Evolutionary conservation across 2,888 invertebrate species (phyloP).

Genomic region (Dascillus cervinus): DNA sequence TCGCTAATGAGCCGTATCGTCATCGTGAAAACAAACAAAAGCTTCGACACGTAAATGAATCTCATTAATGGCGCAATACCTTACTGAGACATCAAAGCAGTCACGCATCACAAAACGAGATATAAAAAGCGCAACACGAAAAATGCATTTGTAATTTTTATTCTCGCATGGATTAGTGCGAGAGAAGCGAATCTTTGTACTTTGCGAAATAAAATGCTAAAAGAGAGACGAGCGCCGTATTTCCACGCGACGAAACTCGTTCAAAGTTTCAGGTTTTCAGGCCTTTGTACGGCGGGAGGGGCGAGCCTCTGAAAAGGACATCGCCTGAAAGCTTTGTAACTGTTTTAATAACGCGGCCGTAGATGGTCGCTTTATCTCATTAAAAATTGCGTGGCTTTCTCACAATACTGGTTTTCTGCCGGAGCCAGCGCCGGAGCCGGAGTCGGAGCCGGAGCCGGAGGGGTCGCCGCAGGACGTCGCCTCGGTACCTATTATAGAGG

Average conservation of each 20-base stretch:
- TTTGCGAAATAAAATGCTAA: slow-evolving; percentile 8
- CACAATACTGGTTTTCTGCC: not conserved
- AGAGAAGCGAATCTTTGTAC: slow-evolving; percentile 15
- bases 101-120: slow-evolving; percentile 6
- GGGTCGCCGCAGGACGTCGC: slow-evolving; percentile 12
- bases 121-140: slow-evolving; percentile 12
- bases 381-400: slow-evolving; percentile 4
- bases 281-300: slow-evolving; percentile 12
- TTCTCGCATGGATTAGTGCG: slow-evolving; percentile 15
- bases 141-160: slow-evolving; percentile 17
- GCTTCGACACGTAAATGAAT: too few species aligned
- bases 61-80: slow-evolving; percentile 10
- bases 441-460: slow-evolving; percentile 7
- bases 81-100: slow-evolving; percentile 12
- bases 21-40: not conserved
- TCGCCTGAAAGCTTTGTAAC: slow-evolving; percentile 13
- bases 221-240: slow-evolving; percentile 10
- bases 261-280: slow-evolving; percentile 14
- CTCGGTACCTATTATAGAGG: slow-evolving; percentile 16
- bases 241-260: slow-evolving; percentile 12
- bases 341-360: slow-evolving; percentile 7
- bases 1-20: slow-evolving; percentile 7
- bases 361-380: slow-evolving; percentile 15
- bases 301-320: slow-evolving; percentile 14
- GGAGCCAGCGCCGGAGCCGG: too few species aligned